Conservation (phyloP, 2,888 invertebrate genomes). For the Scaptomyza reducta region DNA sequence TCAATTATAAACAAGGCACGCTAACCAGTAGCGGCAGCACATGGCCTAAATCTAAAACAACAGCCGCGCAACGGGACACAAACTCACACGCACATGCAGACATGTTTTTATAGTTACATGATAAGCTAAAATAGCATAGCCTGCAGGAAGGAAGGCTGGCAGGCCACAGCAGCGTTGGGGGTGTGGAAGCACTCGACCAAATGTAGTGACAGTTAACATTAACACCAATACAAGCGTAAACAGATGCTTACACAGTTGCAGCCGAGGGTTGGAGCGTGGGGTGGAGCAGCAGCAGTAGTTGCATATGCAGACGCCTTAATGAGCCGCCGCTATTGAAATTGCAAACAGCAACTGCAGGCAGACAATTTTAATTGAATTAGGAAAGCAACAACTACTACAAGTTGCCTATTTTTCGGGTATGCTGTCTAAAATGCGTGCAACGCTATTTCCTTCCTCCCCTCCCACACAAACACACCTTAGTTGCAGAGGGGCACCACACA, state of each 20-base stretch:
- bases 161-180: background rate
- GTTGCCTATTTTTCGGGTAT: slow-evolving; percentile 41
- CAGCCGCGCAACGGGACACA: slow-evolving; percentile 45
- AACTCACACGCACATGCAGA: slow-evolving; percentile 17
- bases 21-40: slow-evolving; percentile 33
- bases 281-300: background rate
- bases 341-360: slow-evolving; percentile 38
- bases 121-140: slow-evolving; percentile 55
- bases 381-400: slow-evolving; percentile 54
- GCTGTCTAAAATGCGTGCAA: slow-evolving; percentile 7
- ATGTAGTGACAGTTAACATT: slow-evolving; percentile 76
- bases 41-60: slow-evolving; percentile 59
- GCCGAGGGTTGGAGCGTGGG: background rate
- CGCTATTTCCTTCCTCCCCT: too few relatives aligned
- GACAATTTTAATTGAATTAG: slow-evolving; percentile 80
- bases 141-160: background rate
- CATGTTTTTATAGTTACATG: slow-evolving; percentile 74
- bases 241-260: slow-evolving; percentile 46
- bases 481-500: background rate
- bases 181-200: slow-evolving; percentile 23
- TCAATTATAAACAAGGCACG: slow-evolving; percentile 59
- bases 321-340: slow-evolving; percentile 39
- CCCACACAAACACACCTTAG: too few relatives aligned
- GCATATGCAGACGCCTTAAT: slow-evolving; percentile 61
- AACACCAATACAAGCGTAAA: slow-evolving; percentile 76